A percentile compares a stretch with the other conserved stretches of the same genome.
Evolutionary conservation across 2,888 invertebrate species (phyloP).

Genomic region (Rotaria macrura): DNA sequence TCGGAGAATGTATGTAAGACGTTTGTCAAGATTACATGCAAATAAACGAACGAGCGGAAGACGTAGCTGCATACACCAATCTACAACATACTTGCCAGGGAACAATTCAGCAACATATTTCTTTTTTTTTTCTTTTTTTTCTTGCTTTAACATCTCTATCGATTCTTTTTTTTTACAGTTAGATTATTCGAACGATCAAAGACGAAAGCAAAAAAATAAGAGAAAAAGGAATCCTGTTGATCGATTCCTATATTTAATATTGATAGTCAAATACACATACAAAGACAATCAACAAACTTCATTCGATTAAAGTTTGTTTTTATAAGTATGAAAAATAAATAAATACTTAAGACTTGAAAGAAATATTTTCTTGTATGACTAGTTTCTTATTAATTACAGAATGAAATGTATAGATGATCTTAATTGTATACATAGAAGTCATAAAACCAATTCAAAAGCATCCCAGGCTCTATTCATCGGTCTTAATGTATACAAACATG

Average conservation of each 20-base stretch:
- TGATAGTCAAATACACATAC: not conserved
- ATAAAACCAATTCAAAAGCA: not conserved
- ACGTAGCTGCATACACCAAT: not conserved
- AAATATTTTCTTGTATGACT: not conserved
- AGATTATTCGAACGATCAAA: not conserved
- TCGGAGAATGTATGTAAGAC: not conserved
- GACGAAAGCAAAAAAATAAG: not conserved
- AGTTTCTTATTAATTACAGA: too few relatives aligned
- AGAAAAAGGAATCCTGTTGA: not conserved
- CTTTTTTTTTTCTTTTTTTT: not conserved
- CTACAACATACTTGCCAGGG: not conserved
- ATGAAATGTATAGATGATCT: not conserved
- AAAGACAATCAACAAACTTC: not conserved
- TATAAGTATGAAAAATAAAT: too few relatives aligned
- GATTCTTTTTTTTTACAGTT: not conserved
- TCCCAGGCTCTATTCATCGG: not conserved
- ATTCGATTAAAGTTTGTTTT: not conserved
- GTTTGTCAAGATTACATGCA: not conserved
- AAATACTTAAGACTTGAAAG: not conserved
- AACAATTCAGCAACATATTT: not conserved
- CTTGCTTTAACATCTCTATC: not conserved
- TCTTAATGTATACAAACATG: not conserved
- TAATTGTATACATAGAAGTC: not conserved
- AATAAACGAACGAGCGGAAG: not conserved
- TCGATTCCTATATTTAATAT: not conserved